Evolutionary conservation across 2,113 vertebrate species (phyloP).

Genomic region (Notechis scutatus): DNA sequence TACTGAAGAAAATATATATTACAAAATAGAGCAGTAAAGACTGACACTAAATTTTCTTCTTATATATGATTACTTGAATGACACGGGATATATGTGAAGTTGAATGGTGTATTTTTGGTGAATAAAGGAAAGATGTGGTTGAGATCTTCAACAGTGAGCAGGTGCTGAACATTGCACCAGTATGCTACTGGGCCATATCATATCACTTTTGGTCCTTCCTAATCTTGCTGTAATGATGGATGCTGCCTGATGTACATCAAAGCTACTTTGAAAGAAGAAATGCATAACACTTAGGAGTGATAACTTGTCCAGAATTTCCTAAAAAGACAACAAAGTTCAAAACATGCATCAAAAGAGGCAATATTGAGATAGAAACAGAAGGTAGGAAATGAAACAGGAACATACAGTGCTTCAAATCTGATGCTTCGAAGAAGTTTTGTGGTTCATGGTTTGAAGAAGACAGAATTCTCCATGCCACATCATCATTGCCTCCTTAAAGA

Average conservation of each 20-base stretch:
- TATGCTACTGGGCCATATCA: neutral
- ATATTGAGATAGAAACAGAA: neutral
- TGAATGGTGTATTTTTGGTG: neutral
- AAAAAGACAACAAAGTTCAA: neutral
- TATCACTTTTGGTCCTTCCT: neutral
- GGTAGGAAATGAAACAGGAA: neutral
- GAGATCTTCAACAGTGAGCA: neutral
- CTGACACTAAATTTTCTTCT: neutral
- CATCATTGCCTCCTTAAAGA: neutral
- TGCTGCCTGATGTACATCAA: neutral
- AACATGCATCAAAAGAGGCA: neutral
- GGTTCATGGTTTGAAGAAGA: neutral
- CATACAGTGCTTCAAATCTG: neutral
- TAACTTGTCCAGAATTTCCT: neutral
- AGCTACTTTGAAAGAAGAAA: neutral
- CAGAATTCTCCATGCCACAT: neutral
- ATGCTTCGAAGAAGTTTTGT: too few relatives aligned
- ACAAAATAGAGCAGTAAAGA: neutral
- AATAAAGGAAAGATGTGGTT: neutral
- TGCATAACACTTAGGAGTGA: neutral
- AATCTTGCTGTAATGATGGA: neutral
- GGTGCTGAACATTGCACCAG: neutral
- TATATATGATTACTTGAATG: neutral
- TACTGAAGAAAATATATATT: neutral
- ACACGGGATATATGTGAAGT: neutral